Evolutionary conservation across 2,797 vertebrate genomes (phyloP), one percentile per base, ranked within the genome.

Genomic region (Ceryle rudis): DNA sequence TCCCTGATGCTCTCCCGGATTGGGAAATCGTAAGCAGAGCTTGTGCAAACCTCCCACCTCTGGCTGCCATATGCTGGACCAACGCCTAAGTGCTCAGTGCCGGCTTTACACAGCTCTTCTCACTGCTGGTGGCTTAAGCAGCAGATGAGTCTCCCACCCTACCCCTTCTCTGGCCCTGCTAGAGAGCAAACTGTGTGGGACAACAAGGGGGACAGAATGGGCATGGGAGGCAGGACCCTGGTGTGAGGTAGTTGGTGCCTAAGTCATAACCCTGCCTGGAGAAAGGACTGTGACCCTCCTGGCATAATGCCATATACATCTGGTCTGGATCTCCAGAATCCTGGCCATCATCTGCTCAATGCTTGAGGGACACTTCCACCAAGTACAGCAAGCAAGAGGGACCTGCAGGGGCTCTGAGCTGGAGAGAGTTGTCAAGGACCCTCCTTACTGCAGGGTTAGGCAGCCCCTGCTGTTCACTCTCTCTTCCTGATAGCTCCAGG

Each of bases 41-140:
- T 96, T 93, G 69, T 89, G 78, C 79, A 92, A 73, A 60, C 78
- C 62, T 90, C 75, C 91, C 58, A 47, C 58, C 64, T 89, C 73
- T 55, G 66, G 39, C 81, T 96, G 78, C 88, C 81, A 5, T 12
- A 29, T 2, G 61, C 82, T 82, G 74, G 81, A 23, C 16, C 44
- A 15, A 3, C 1, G 41, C 83, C 80, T 14, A 58, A 23, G 49
- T 6, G 39, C 83, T 69, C 78, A 46, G 78, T 18, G 16, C 25
- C 55, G 81, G 5, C 31, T 80, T 81, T 8, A 23, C 37, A 69
- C 90, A 61, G 49, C 20, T 52, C 29, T 39, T 20, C 29, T n/a
- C 39, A 10, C 10, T 14, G 57, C 65, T 83, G 61, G 22, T 52
- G 73, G 35, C 6, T 5, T 5, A n/a, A 81, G 31, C 31, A 84